Conservation (phyloP, 2,113 vertebrate species). For the Chaenogobius annularis region DNA sequence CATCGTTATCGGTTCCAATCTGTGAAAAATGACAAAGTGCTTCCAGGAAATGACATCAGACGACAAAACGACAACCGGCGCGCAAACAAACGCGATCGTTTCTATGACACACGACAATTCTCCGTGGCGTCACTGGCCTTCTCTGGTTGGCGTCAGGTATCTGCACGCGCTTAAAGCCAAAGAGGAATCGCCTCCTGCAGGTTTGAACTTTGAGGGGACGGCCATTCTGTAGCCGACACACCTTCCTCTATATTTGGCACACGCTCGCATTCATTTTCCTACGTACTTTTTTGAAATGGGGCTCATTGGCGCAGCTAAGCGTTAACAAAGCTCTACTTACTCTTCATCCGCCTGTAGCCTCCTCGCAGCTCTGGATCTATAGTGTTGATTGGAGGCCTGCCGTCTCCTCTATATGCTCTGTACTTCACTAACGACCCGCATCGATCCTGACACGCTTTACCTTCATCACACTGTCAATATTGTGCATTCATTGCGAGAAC, state of each 20-base stretch:
- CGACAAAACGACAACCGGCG: too few relatives aligned
- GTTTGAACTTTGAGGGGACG: too few relatives aligned
- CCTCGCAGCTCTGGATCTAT: constrained; percentile 55
- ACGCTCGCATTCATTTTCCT: not conserved
- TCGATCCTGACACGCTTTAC: constrained; percentile 64
- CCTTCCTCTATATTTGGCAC: not conserved
- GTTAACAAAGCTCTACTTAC: constrained; percentile 34
- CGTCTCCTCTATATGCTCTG: constrained; percentile 53
- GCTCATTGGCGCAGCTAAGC: constrained; percentile 15
- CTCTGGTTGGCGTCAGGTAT: too few relatives aligned
- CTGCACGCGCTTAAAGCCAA: too few relatives aligned
- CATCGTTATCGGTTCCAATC: too few relatives aligned
- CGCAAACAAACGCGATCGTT: too few relatives aligned
- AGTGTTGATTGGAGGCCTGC: constrained; percentile 59
- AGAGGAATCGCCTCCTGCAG: too few relatives aligned
- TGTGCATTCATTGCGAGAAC: constrained; percentile 10
- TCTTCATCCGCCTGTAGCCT: constrained; percentile 27
- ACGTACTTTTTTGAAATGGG: constrained; percentile 17
- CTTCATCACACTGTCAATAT: constrained; percentile 56
- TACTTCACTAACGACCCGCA: constrained; percentile 65
- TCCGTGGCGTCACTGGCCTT: too few relatives aligned
- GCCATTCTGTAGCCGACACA: not conserved
- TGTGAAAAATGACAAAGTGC: too few relatives aligned
- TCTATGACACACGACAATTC: too few relatives aligned
- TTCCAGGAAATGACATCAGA: too few relatives aligned